Evolutionary conservation across 2,113 vertebrate species (phyloP).

Genomic region (Rhinolophus ferrumequinum): DNA sequence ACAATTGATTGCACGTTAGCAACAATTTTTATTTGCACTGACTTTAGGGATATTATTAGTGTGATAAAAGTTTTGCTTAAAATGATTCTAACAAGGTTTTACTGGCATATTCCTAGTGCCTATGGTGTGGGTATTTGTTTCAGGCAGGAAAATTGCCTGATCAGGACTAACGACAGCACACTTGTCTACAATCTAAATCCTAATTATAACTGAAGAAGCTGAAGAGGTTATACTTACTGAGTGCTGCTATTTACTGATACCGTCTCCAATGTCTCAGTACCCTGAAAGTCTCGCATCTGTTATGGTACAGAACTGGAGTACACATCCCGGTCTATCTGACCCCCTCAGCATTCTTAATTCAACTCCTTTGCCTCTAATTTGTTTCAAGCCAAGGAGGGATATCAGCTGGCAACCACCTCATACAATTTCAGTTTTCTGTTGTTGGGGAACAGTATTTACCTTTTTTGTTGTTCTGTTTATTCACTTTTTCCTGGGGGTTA

Average conservation of each 20-base stretch:
- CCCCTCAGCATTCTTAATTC: neutral
- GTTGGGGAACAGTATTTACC: neutral
- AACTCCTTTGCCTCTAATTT: constrained; percentile 3
- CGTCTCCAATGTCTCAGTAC: neutral
- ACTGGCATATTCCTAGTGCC: neutral
- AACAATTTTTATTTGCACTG: neutral
- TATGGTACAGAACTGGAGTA: neutral
- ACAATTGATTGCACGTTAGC: neutral
- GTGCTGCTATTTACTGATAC: constrained; percentile 4
- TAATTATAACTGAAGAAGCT: neutral
- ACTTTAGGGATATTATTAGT: constrained; percentile 6
- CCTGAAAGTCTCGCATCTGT: neutral
- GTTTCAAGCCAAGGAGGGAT: neutral
- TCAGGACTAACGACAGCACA: constrained; percentile 23
- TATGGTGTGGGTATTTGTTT: neutral
- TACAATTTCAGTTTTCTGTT: constrained; percentile 21
- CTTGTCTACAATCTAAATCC: neutral
- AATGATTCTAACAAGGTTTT: constrained; percentile 39
- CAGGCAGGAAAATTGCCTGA: constrained; percentile 22
- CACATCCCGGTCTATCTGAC: neutral
- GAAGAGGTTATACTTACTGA: neutral
- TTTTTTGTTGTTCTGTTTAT: neutral
- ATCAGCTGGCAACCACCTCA: neutral
- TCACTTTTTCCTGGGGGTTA: neutral
- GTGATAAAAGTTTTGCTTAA: constrained; percentile 28